Evolutionary conservation across 1,140 invertebrate genomes (phyloP).

Genomic region (Luehdorfia chinensis): DNA sequence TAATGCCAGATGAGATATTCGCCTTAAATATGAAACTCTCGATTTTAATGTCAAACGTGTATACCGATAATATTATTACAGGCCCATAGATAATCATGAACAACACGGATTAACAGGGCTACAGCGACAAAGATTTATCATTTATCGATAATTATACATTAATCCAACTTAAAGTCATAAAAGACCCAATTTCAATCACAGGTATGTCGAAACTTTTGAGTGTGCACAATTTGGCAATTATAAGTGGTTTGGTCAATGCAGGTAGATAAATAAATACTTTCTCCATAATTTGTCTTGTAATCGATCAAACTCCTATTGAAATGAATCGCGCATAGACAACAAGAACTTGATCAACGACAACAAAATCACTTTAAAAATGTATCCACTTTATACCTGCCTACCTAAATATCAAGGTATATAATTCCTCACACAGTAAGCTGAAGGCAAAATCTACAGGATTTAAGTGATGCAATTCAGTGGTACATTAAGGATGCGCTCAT

Average conservation of each 20-base stretch:
- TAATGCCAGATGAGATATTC: no score
- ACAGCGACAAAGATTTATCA: constrained; percentile 16
- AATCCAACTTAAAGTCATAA: constrained; percentile 3
- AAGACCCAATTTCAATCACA: constrained; percentile 5
- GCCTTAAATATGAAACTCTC: constrained; percentile 8
- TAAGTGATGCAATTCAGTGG: no score
- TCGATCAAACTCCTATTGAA: constrained; percentile 7
- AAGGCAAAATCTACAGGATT: no score
- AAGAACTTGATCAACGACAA: neutral
- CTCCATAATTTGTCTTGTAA: constrained; percentile 12
- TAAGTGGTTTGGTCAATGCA: constrained; percentile 4
- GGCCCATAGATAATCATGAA: constrained; percentile 10
- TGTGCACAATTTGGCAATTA: constrained; percentile 17
- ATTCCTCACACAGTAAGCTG: no score
- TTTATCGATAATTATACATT: constrained; percentile 16
- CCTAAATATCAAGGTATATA: no score
- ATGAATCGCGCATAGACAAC: neutral
- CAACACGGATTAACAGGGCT: neutral
- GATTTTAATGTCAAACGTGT: constrained; percentile 15
- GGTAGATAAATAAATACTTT: constrained; percentile 12
- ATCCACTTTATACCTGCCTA: no score
- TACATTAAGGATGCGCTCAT: no score
- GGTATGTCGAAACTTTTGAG: constrained; percentile 4
- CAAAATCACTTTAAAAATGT: no score
- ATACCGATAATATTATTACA: constrained; percentile 11